Conservation (phyloP, 2,888 invertebrate species). For the Odontocolon sp. region DNA sequence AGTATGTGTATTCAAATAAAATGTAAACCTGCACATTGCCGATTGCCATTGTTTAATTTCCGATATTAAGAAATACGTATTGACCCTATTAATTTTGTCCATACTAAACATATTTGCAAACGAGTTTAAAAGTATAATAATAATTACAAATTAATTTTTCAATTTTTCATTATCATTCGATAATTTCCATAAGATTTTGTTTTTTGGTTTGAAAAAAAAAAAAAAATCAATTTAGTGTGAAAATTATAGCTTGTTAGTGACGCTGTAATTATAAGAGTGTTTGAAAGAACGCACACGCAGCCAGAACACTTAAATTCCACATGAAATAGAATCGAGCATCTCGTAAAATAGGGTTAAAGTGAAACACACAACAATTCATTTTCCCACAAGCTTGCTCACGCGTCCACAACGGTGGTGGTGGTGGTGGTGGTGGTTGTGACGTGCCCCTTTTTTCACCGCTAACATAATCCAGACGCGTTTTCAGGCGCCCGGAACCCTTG, state of each 20-base stretch:
- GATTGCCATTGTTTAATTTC: too few species aligned
- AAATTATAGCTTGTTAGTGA: conserved; percentile 42
- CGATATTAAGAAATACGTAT: too few species aligned
- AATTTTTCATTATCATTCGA: too few species aligned
- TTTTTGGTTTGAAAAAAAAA: too few species aligned
- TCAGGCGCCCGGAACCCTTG: conserved; percentile 71
- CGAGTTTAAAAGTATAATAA: too few species aligned
- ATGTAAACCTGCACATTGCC: too few species aligned
- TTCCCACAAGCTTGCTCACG: conserved; percentile 69
- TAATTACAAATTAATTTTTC: too few species aligned
- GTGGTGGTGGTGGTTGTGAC: not conserved
- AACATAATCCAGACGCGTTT: conserved; percentile 76
- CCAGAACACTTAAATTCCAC: conserved; percentile 39
- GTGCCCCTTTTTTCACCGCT: conserved; percentile 46
- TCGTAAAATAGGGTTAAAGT: conserved; percentile 62
- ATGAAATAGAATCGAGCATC: conserved; percentile 35
- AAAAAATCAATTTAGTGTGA: conserved; percentile 8
- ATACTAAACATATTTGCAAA: too few species aligned
- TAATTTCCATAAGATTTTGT: too few species aligned
- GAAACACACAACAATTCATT: conserved; percentile 74
- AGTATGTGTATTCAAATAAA: too few species aligned
- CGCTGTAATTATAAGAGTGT: conserved; percentile 20
- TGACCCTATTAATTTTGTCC: too few species aligned
- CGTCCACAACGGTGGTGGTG: conserved; percentile 49
- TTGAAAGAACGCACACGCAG: conserved; percentile 44